phyloP scores from a whole-genome alignment of 2,113 vertebrate genomes.

The Eclectus roratus region DNA sequence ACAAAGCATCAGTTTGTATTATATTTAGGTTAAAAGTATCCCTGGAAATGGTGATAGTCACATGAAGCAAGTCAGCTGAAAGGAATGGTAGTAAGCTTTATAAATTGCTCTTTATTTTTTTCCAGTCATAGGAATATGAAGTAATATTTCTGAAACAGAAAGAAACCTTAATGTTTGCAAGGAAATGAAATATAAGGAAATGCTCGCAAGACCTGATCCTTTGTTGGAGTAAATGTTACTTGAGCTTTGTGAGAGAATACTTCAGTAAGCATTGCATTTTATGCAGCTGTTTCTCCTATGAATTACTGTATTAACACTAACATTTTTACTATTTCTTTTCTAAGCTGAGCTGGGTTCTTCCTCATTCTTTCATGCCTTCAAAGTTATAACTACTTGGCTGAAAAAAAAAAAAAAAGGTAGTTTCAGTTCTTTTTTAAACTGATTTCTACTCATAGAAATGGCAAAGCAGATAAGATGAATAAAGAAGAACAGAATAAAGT shows the following conservation, averaged over 20 bases:
- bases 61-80: constrained; percentile 1
- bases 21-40: background rate
- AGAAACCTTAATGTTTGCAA: background rate
- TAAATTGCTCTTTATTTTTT: background rate
- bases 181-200: background rate
- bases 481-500: background rate
- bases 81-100: background rate
- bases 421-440: background rate
- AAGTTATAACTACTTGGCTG: background rate
- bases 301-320: background rate
- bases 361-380: background rate
- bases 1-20: background rate
- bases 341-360: background rate
- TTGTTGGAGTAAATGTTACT: background rate
- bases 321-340: background rate
- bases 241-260: background rate
- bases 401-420: background rate
- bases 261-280: background rate
- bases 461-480: background rate
- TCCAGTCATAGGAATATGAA: background rate
- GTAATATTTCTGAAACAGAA: background rate
- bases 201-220: background rate
- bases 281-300: background rate
- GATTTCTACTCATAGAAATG: background rate
- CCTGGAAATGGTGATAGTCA: background rate